Conservation (phyloP, 2,888 invertebrate species). For the Ennomos quercinarius region DNA sequence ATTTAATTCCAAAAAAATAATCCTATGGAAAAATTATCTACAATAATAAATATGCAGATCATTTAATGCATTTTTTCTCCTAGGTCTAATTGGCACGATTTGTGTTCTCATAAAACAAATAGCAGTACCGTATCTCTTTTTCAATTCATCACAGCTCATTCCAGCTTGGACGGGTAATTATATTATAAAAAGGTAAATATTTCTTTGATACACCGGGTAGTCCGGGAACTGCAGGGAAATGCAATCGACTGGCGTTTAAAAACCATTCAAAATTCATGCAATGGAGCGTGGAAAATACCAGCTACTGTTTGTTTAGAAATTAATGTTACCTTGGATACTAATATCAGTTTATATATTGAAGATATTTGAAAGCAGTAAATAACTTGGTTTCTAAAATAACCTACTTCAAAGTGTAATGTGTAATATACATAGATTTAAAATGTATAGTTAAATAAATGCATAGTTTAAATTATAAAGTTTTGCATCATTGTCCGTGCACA, state of each 20-base stretch:
- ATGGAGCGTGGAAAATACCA: conserved; percentile 3
- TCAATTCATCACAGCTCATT: background rate
- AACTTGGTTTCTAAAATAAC: too few species aligned
- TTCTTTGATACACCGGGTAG: conserved; percentile 8
- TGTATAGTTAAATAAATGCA: too few species aligned
- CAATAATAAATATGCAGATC: too few species aligned
- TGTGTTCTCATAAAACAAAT: background rate
- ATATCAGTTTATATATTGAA: too few species aligned
- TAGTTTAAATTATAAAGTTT: too few species aligned
- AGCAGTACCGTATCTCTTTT: background rate
- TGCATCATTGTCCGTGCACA: too few species aligned
- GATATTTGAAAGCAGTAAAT: too few species aligned
- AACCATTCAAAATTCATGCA: conserved; percentile 7
- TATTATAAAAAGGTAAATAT: conserved; percentile 14
- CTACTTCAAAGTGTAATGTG: too few species aligned
- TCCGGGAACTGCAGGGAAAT: conserved; percentile 1
- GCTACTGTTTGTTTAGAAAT: background rate
- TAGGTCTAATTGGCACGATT: background rate
- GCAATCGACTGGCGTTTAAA: background rate
- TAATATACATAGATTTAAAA: too few species aligned
- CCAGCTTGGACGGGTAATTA: conserved; percentile 13
- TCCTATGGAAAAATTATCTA: too few species aligned
- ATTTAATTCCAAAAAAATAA: too few species aligned
- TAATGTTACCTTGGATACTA: background rate
- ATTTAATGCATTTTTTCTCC: background rate